Percentiles rank a stretch among this genome's conserved stretches.
Conservation (phyloP, 2,797 vertebrate genomes). For the Catharus ustulatus region DNA sequence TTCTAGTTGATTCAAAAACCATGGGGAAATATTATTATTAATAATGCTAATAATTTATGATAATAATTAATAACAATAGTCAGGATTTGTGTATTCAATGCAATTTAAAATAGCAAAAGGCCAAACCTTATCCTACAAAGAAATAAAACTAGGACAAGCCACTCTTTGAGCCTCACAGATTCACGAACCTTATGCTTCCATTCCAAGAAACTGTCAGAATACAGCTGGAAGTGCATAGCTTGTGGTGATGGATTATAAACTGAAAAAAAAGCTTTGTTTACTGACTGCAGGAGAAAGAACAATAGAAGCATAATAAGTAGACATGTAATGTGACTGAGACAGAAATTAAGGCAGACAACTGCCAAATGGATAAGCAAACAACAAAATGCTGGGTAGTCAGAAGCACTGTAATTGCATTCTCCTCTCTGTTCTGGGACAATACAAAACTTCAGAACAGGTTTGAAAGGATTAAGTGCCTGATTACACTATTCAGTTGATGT, state of each 20-base stretch:
- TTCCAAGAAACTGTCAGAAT: slow-evolving; percentile 6
- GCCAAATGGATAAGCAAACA: background rate
- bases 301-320: background rate
- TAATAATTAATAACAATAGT: background rate
- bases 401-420: background rate
- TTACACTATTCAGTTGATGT: background rate
- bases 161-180: background rate
- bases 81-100: background rate
- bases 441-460: background rate
- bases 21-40: background rate
- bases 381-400: background rate
- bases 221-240: background rate
- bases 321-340: background rate
- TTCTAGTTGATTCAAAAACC: background rate
- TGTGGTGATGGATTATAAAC: background rate
- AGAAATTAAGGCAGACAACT: background rate
- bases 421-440: background rate
- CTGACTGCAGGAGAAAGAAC: background rate
- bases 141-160: background rate
- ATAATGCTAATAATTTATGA: background rate
- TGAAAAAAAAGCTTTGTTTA: background rate
- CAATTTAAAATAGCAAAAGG: background rate
- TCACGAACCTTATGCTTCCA: background rate
- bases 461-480: background rate
- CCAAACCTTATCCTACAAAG: background rate